Evolutionary conservation across 2,888 invertebrate species (phyloP).

Genomic region (Aphelenchoides bicaudatus): DNA sequence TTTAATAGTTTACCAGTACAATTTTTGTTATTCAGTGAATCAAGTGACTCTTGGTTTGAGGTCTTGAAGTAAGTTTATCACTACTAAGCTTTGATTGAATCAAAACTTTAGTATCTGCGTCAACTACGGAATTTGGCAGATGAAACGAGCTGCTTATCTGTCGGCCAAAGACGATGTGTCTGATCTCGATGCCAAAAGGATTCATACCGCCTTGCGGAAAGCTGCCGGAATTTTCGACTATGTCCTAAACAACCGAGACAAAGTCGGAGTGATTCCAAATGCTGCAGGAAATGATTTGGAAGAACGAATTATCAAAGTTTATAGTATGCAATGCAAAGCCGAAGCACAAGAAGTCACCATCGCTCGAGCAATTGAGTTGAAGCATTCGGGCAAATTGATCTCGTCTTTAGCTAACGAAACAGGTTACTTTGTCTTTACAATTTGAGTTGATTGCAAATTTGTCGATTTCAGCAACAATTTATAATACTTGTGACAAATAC

Average conservation of each 20-base stretch:
- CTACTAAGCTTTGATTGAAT: too few species aligned
- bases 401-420: constrained; percentile 69
- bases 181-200: constrained; percentile 69
- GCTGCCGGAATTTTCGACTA: constrained; percentile 68
- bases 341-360: constrained; percentile 72
- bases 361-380: constrained; percentile 69
- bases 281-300: constrained; percentile 67
- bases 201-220: constrained; percentile 67
- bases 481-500: constrained; percentile 63
- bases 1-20: background rate
- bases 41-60: constrained; percentile 67
- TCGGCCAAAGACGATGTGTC: constrained; percentile 66
- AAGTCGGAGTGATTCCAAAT: constrained; percentile 41
- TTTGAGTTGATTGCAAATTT: background rate
- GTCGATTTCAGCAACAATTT: background rate
- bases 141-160: constrained; percentile 69
- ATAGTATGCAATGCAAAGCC: constrained; percentile 69
- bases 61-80: too few species aligned
- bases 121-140: constrained; percentile 69
- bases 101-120: constrained; percentile 67
- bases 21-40: constrained; percentile 60
- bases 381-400: constrained; percentile 67
- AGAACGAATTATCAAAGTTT: constrained; percentile 67
- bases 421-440: constrained; percentile 65
- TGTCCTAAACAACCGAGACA: constrained; percentile 39